These are phyloP conservation scores for Hippocampus guttulatus DNA, from an alignment of 2,113 vertebrate genomes.

Conservation along the genomic window DNA sequence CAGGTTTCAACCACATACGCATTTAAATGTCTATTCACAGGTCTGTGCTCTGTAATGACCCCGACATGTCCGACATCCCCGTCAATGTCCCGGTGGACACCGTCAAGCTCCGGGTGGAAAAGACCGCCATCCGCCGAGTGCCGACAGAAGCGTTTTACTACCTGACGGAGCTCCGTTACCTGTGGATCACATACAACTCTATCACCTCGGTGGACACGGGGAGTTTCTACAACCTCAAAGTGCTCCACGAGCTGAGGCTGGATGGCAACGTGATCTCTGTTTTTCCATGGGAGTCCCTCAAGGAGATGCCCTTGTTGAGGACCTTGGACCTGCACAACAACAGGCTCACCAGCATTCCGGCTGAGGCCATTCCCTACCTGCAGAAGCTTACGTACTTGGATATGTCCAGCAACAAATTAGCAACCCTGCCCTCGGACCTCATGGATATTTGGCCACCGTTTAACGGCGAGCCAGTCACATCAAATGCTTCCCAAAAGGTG, in stretches of 20 bases:
- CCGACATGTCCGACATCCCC: constrained; percentile 90
- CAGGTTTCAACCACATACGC: background rate
- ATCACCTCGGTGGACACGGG: constrained; percentile 78
- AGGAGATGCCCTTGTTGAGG: constrained; percentile 82
- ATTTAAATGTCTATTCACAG: constrained; percentile 59
- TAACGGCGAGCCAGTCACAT: constrained; percentile 54
- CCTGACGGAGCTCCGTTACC: constrained; percentile 83
- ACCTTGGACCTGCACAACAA: constrained; percentile 94
- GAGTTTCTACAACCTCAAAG: constrained; percentile 92
- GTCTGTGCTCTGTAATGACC: constrained; percentile 89
- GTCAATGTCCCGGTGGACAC: constrained; percentile 88
- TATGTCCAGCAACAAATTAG: constrained; percentile 91
- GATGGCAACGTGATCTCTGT: constrained; percentile 84
- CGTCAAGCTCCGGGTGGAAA: constrained; percentile 88
- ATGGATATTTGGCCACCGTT: constrained; percentile 91
- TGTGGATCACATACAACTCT: constrained; percentile 92
- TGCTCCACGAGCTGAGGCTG: constrained; percentile 87
- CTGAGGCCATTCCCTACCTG: constrained; percentile 76
- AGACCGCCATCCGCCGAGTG: constrained; percentile 79
- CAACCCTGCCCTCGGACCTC: constrained; percentile 83
- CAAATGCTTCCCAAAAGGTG: constrained; percentile 71
- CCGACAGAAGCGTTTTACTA: constrained; percentile 94
- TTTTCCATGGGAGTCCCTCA: constrained; percentile 91
- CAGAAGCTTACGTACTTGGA: constrained; percentile 88
- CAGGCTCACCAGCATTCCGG: constrained; percentile 74